These are phyloP conservation scores for Eilema caniola DNA, from an alignment of 2,888 invertebrate genomes.

Conservation along the genomic window DNA sequence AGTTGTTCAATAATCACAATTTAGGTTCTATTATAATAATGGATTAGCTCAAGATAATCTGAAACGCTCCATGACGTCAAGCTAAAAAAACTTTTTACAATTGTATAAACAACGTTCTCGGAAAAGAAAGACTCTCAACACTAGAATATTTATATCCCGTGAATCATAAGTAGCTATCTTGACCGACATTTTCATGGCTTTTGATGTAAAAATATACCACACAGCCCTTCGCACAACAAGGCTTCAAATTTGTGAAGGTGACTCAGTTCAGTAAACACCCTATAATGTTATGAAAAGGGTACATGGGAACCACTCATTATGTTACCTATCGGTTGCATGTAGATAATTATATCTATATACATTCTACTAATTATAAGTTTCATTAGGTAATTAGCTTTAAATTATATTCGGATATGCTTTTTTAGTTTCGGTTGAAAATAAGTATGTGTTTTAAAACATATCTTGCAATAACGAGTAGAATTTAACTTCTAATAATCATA, in stretches of 20 bases:
- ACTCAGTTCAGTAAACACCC: constrained; percentile 33
- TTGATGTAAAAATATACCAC: constrained; percentile 21
- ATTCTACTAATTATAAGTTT: background rate
- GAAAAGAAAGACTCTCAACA: background rate
- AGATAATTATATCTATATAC: background rate
- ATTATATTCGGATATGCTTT: background rate
- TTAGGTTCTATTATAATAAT: background rate
- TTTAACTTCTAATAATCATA: background rate
- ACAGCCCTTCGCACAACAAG: constrained; percentile 29
- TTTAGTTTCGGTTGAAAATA: background rate
- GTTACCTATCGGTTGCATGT: background rate
- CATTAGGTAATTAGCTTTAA: background rate
- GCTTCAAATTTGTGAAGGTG: constrained; percentile 36
- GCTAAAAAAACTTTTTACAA: constrained; percentile 1
- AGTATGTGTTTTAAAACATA: background rate
- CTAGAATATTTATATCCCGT: constrained; percentile 7
- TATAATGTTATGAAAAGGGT: constrained; percentile 15
- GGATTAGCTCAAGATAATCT: background rate
- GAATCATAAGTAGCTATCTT: constrained; percentile 20
- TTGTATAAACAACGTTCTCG: constrained; percentile 2
- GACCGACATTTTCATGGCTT: constrained; percentile 20
- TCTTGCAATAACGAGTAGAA: background rate
- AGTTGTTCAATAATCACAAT: background rate
- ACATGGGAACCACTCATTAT: constrained; percentile 8
- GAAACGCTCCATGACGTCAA: background rate